Conservation (phyloP, 2,797 vertebrate genomes). For the Oophaga sylvatica region DNA sequence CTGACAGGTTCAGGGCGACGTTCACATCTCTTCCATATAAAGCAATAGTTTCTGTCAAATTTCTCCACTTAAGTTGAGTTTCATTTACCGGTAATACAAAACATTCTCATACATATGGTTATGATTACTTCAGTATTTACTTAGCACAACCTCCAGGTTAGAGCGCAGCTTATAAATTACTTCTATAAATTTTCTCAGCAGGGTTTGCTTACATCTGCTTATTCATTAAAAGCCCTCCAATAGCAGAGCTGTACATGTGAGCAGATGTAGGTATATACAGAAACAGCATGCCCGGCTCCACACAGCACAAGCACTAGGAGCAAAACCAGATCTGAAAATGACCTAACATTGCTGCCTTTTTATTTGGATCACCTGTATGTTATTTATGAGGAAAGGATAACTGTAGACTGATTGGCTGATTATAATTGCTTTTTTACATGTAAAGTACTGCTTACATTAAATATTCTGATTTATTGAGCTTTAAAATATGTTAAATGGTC, state of each 20-base stretch:
- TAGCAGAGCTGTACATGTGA: background rate
- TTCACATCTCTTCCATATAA: background rate
- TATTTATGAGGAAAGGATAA: slow-evolving; percentile 14
- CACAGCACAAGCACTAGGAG: background rate
- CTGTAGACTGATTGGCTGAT: background rate
- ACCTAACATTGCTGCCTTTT: slow-evolving; percentile 9
- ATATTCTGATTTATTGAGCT: background rate
- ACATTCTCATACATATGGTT: slow-evolving; percentile 42
- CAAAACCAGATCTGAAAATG: slow-evolving; percentile 1
- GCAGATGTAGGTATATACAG: background rate
- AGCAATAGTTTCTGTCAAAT: background rate
- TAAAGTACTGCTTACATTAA: background rate
- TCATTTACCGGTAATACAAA: background rate
- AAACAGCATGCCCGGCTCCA: background rate
- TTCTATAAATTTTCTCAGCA: slow-evolving; percentile 29
- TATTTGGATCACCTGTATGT: slow-evolving; percentile 17
- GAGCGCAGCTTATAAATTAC: slow-evolving; percentile 26
- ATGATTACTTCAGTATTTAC: slow-evolving; percentile 41
- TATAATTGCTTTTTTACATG: background rate
- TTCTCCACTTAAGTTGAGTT: background rate
- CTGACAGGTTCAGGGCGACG: background rate
- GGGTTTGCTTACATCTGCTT: slow-evolving; percentile 25
- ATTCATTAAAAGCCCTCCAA: background rate
- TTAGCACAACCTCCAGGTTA: slow-evolving; percentile 41
- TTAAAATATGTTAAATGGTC: background rate